Percentiles rank a stretch among this genome's conserved stretches.
Conservation (phyloP, 2,888 invertebrate genomes). For the Ferdinandea cuprea region DNA sequence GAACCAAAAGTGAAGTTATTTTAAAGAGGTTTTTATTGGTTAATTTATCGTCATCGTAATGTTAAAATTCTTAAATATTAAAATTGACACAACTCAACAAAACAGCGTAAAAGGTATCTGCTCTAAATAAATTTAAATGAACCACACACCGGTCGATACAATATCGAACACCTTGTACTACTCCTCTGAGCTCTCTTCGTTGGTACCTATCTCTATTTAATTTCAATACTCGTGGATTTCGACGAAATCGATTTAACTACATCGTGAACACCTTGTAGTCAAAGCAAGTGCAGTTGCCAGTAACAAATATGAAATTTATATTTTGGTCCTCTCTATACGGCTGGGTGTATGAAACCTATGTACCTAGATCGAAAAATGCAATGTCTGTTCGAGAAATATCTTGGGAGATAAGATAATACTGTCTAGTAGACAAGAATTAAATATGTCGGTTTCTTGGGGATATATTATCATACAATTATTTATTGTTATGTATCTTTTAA, state of each 20-base stretch:
- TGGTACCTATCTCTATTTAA: constrained; percentile 55
- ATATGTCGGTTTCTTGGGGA: constrained; percentile 29
- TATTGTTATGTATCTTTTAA: constrained; percentile 6
- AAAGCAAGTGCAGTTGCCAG: constrained; percentile 1
- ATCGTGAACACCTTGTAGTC: neutral
- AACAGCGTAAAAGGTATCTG: too few relatives aligned
- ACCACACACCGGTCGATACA: too few relatives aligned
- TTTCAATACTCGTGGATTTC: constrained; percentile 55
- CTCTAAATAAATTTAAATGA: too few relatives aligned
- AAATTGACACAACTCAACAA: too few relatives aligned
- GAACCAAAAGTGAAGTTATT: neutral
- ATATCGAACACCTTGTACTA: constrained; percentile 8
- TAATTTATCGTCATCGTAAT: too few relatives aligned
- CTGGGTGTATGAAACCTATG: too few relatives aligned
- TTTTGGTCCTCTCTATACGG: constrained; percentile 21
- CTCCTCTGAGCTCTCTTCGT: constrained; percentile 18
- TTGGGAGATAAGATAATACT: constrained; percentile 62
- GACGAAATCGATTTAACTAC: constrained; percentile 25
- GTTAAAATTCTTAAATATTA: neutral
- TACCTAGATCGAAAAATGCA: constrained; percentile 49
- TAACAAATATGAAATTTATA: constrained; percentile 40
- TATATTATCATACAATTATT: neutral
- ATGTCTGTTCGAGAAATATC: constrained; percentile 57
- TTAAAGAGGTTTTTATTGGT: neutral
- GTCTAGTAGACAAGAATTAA: constrained; percentile 54